Evolutionary conservation across 2,113 vertebrate genomes (phyloP).

Genomic region (Geococcyx californianus): DNA sequence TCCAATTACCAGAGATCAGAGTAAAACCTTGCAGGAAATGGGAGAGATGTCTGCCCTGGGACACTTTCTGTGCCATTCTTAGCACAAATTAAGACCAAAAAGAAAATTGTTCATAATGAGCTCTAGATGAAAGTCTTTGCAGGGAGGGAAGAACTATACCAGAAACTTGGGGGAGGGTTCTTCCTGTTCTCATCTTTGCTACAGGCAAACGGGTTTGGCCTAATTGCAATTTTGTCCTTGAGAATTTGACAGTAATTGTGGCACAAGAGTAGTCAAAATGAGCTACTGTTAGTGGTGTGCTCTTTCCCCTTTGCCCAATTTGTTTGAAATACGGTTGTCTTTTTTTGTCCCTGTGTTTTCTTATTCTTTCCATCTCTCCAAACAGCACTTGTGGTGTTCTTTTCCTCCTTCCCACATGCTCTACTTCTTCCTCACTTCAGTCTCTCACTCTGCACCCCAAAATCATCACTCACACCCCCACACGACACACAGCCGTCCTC

Average conservation of each 20-base stretch:
- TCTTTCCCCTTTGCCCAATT: neutral
- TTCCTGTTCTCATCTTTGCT: neutral
- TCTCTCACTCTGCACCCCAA: conserved; percentile 55
- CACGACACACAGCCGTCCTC: neutral
- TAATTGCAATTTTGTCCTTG: neutral
- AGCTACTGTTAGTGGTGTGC: neutral
- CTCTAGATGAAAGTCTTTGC: conserved; percentile 19
- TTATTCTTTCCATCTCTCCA: neutral
- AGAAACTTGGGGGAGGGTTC: neutral
- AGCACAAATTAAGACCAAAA: conserved; percentile 43
- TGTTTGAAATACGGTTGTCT: neutral
- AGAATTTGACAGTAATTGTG: neutral
- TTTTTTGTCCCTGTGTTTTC: neutral
- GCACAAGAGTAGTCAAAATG: neutral
- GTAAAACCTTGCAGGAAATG: conserved; percentile 40
- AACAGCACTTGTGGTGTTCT: neutral
- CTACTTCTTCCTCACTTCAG: conserved; percentile 25
- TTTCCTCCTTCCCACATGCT: neutral
- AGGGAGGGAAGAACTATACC: neutral
- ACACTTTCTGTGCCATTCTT: conserved; percentile 29
- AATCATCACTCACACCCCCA: conserved; percentile 47
- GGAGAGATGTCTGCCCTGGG: neutral
- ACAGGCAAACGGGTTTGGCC: neutral
- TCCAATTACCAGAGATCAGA: conserved; percentile 48
- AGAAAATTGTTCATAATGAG: conserved; percentile 47